Percentiles rank a stretch among this genome's conserved stretches.
Conservation (phyloP, 2,888 invertebrate species). For the Scelioninae gen. 1 region DNA sequence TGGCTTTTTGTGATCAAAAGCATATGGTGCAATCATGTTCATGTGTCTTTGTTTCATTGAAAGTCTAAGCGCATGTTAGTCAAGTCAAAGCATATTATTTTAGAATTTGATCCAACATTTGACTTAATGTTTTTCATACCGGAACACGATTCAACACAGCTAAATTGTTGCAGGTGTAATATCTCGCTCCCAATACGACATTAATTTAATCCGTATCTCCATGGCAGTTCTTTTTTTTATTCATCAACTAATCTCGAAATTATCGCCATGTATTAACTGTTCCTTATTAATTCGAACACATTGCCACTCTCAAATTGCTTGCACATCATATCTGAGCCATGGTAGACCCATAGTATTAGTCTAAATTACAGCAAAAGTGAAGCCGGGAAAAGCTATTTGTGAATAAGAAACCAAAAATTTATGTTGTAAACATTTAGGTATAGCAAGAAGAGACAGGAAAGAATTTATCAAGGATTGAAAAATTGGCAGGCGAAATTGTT, state of each 20-base stretch:
- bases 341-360: slow-evolving; percentile 82
- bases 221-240: slow-evolving; percentile 43
- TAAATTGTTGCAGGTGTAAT: slow-evolving; percentile 3
- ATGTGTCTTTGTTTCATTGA: slow-evolving; percentile 30
- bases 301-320: slow-evolving; percentile 87
- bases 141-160: background rate
- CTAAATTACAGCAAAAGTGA: slow-evolving; percentile 80
- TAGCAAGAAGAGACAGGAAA: slow-evolving; percentile 58
- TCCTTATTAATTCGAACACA: slow-evolving; percentile 80
- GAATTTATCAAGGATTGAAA: slow-evolving; percentile 45
- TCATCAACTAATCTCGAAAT: slow-evolving; percentile 40
- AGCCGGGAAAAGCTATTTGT: slow-evolving; percentile 85
- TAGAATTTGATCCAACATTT: slow-evolving; percentile 9
- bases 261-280: slow-evolving; percentile 66
- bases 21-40: background rate
- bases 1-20: slow-evolving; percentile 20
- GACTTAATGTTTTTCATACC: background rate
- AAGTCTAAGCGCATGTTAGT: background rate
- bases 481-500: slow-evolving; percentile 12
- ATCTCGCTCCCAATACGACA: slow-evolving; percentile 6
- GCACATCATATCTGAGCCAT: slow-evolving; percentile 88
- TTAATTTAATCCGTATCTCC: slow-evolving; percentile 16
- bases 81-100: slow-evolving; percentile 4
- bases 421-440: slow-evolving; percentile 49
- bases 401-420: slow-evolving; percentile 21